Evolutionary conservation across 2,113 vertebrate genomes (phyloP), one percentile per base, ranked within the genome.

Genomic region (Acinonyx jubatus): DNA sequence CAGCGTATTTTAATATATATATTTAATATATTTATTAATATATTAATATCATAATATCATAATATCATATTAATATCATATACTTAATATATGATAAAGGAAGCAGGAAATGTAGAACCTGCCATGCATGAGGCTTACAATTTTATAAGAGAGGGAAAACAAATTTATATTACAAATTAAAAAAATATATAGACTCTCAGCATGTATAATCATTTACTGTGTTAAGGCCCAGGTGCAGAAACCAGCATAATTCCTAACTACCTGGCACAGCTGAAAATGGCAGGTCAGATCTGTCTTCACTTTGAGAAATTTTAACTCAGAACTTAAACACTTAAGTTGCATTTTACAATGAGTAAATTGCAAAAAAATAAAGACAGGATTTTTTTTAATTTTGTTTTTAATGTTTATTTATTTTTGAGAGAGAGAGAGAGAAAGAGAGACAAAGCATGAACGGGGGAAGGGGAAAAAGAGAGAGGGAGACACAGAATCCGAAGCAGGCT

Each of bases 241-340:
- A 50, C 69, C 57, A 91, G 25, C 55, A 55, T 78, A 90, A 79
- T 84, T 78, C 27, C 23, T 81, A 68, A 90, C 48, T 55, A 85
- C 7, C 68, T 38, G 16, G 8, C 31, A 87, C 25, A 36, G 61
- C 21, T 82, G n/a, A 86, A 96, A 76, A 92, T 87, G 36, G 61
- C 33, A 95, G 36, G 31, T 57, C 27, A 86, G 89, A 63, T 93
- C 31, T 83, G n/a, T 79, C 85, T 82, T 78, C 65, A 63, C 48
- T 79, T 36, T 73, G 25, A 90, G 36, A 91, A 61, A 88, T 86
- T 76, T 95, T 52, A 79, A 96, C 38, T 48, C 15, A 91, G 55
- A 91, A 93, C 8, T 91, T 80, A 73, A 96, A 86, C 36, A 96
- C 89, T 82, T 57, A 78, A 65, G 65, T 95, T 91, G n/a, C 5